A percentile compares a stretch with the other conserved stretches of the same genome.
Evolutionary conservation across 1,140 invertebrate species (phyloP).

Genomic region (Harpegnathos saltator): DNA sequence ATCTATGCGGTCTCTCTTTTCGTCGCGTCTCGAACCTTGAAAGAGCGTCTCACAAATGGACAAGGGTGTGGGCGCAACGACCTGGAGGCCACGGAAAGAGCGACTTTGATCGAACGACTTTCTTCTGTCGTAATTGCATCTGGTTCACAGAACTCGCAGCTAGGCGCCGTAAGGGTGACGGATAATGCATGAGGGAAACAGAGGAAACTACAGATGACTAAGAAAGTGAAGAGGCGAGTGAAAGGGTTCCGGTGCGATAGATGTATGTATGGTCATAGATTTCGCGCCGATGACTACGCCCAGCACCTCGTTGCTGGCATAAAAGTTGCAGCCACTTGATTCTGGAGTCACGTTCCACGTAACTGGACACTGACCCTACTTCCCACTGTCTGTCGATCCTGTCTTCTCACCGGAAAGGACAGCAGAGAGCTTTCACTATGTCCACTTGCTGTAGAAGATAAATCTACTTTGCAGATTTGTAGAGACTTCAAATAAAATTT

Average conservation of each 20-base stretch:
- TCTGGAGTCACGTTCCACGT: slow-evolving; percentile 62
- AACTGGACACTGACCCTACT: slow-evolving; percentile 76
- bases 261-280: slow-evolving; percentile 27
- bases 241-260: slow-evolving; percentile 65
- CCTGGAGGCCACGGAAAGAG: slow-evolving; percentile 32
- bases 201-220: slow-evolving; percentile 40
- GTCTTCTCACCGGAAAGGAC: slow-evolving; percentile 35
- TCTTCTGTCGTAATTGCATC: slow-evolving; percentile 60
- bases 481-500: too few species aligned
- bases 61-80: neutral
- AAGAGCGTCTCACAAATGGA: slow-evolving; percentile 18
- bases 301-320: neutral
- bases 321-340: slow-evolving; percentile 1
- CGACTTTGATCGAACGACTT: slow-evolving; percentile 73
- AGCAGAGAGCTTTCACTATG: slow-evolving; percentile 78
- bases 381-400: slow-evolving; percentile 58
- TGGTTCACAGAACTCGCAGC: slow-evolving; percentile 32
- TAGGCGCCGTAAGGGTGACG: neutral
- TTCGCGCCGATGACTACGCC: slow-evolving; percentile 26
- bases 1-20: neutral
- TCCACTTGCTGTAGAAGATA: neutral
- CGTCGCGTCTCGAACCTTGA: neutral
- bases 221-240: slow-evolving; percentile 69
- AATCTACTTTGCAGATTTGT: too few species aligned
- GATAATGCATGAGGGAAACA: slow-evolving; percentile 3